Evolutionary conservation across 2,113 vertebrate species (phyloP).

Genomic region (Datnioides undecimradiatus): DNA sequence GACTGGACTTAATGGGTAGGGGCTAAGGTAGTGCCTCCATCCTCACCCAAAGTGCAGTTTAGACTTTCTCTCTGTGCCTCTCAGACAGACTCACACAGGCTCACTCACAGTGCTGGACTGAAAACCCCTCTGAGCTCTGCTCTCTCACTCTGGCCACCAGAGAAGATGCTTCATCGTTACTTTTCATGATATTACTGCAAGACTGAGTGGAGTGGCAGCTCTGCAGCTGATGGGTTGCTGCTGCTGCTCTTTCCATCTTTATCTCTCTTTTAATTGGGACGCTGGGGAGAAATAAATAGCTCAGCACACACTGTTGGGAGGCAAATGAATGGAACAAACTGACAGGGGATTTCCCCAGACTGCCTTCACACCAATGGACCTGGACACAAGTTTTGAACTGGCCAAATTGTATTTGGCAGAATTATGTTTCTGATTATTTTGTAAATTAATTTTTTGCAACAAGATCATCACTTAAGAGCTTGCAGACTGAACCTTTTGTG

Average conservation of each 20-base stretch:
- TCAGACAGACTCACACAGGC: conserved; percentile 65
- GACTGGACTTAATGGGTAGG: conserved; percentile 67
- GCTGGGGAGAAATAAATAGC: conserved; percentile 77
- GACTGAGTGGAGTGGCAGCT: conserved; percentile 50
- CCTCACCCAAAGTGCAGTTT: conserved; percentile 73
- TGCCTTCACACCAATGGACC: conserved; percentile 72
- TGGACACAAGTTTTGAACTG: conserved; percentile 50
- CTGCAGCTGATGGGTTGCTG: conserved; percentile 69
- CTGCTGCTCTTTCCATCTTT: conserved; percentile 71
- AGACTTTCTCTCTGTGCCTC: conserved; percentile 65
- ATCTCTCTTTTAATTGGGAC: conserved; percentile 72
- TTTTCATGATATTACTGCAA: conserved; percentile 61
- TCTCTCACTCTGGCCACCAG: conserved; percentile 63
- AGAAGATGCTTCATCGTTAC: conserved; percentile 68
- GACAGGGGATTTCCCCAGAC: conserved; percentile 74
- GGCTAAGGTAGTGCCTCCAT: conserved; percentile 72
- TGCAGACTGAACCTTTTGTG: conserved; percentile 26
- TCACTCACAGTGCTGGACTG: conserved; percentile 66
- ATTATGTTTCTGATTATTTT: conserved; percentile 31
- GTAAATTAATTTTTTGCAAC: conserved; percentile 33
- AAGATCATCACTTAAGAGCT: conserved; percentile 24
- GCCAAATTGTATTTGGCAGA: conserved; percentile 49
- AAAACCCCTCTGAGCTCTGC: conserved; percentile 66
- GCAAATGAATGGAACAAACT: conserved; percentile 77
- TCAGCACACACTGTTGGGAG: conserved; percentile 71